Conservation (phyloP, 30 jellyfish, hydroid and myxozoan genomes). For the Euphysa ruthae region DNA sequence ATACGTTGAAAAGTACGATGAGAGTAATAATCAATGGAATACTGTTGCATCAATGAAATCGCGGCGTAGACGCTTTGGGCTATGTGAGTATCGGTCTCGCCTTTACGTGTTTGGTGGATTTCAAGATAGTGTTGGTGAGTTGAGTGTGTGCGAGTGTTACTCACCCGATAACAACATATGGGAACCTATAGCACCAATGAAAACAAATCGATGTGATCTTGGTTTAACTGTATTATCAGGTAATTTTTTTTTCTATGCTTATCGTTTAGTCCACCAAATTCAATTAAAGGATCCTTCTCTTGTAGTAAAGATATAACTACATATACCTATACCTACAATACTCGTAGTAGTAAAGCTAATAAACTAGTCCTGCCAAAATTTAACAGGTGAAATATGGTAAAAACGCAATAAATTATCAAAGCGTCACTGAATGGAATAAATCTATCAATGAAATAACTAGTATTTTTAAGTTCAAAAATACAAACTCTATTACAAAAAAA, state of each 20-base stretch:
- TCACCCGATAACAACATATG: constrained; percentile 39
- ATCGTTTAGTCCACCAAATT: no score
- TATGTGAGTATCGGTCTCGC: constrained; percentile 29
- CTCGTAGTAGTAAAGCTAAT: no score
- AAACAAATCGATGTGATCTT: constrained; percentile 72
- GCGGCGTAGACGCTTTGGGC: constrained; percentile 79
- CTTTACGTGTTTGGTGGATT: constrained; percentile 92
- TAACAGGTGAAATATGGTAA: no score
- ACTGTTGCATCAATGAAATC: constrained; percentile 55
- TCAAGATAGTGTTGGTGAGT: constrained; percentile 71
- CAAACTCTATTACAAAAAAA: no score
- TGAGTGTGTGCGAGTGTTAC: constrained; percentile 57
- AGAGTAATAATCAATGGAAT: constrained; percentile 48
- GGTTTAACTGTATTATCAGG: constrained; percentile 86
- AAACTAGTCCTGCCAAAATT: no score
- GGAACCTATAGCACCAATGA: constrained; percentile 66
- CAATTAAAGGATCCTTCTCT: neutral
- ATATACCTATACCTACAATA: no score
- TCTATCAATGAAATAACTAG: no score
- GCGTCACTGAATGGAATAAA: no score
- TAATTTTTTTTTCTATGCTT: neutral
- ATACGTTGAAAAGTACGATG: constrained; percentile 64
- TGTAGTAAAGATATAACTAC: no score
- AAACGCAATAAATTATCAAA: no score
- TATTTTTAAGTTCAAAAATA: no score